These are phyloP conservation scores for Rhegmatorhina hoffmannsi DNA, from an alignment of 2,113 vertebrate species.

Conservation along the genomic window DNA sequence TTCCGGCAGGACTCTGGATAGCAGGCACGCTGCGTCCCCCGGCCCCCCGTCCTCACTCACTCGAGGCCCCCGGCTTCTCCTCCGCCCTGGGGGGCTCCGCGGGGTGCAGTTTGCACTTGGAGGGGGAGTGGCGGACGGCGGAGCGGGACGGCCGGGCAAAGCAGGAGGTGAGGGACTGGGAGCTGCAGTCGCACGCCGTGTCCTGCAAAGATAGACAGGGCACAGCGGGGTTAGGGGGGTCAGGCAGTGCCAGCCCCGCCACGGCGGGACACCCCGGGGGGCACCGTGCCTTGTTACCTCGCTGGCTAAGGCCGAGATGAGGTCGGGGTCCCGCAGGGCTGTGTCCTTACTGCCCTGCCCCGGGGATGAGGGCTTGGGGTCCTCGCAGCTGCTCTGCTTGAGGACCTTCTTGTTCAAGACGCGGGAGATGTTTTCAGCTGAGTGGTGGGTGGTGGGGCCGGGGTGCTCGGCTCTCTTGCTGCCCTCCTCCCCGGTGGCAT, in stretches of 20 bases:
- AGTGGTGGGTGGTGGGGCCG: conserved; percentile 66
- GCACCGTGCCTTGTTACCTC: conserved; percentile 78
- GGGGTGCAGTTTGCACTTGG: conserved; percentile 89
- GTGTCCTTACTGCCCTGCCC: conserved; percentile 71
- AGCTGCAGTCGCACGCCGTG: conserved; percentile 88
- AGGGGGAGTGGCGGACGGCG: conserved; percentile 80
- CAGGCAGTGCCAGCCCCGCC: background rate
- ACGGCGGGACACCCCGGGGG: background rate
- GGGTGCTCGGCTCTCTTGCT: conserved; percentile 77
- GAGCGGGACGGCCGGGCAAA: conserved; percentile 84
- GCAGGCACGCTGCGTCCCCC: conserved; percentile 16
- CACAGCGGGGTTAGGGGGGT: conserved; percentile 16
- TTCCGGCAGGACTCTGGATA: conserved; percentile 17
- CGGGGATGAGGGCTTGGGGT: conserved; percentile 66
- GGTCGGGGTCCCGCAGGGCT: conserved; percentile 68
- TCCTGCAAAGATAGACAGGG: conserved; percentile 79
- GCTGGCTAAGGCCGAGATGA: conserved; percentile 56
- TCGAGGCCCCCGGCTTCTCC: conserved; percentile 75
- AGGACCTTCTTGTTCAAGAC: conserved; percentile 89
- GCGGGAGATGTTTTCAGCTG: conserved; percentile 80
- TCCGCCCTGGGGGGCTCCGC: conserved; percentile 78
- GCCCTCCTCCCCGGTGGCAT: conserved; percentile 73
- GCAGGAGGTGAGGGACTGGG: conserved; percentile 89
- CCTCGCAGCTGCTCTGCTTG: conserved; percentile 83
- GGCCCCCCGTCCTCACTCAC: conserved; percentile 68